phyloP scores from a whole-genome alignment of 2,888 invertebrate species.

The Agonopterix alstromeriana region DNA sequence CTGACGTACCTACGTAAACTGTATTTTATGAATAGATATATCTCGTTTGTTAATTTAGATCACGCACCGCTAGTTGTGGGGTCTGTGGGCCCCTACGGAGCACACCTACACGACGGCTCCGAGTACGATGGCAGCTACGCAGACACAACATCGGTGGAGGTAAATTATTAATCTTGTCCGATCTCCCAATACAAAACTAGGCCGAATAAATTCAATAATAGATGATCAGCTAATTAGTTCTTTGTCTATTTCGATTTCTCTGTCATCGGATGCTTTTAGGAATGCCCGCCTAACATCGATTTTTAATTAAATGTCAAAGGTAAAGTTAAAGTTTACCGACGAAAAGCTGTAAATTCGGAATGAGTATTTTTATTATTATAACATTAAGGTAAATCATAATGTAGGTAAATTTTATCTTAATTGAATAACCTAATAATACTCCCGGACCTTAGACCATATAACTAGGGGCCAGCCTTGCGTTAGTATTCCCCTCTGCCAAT shows the following conservation, averaged over 20 bases:
- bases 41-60: constrained; percentile 26
- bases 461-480: too few species aligned
- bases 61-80: constrained; percentile 83
- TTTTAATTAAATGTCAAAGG: constrained; percentile 39
- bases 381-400: constrained; percentile 19
- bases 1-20: too few species aligned
- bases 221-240: constrained; percentile 21
- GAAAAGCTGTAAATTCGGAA: constrained; percentile 39
- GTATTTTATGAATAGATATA: neutral
- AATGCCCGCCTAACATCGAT: constrained; percentile 28
- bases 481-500: too few species aligned
- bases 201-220: constrained; percentile 5
- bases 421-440: too few species aligned
- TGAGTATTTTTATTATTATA: constrained; percentile 41
- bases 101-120: constrained; percentile 91
- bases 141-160: constrained; percentile 78
- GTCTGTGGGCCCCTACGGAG: constrained; percentile 95
- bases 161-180: constrained; percentile 19
- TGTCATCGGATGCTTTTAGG: constrained; percentile 34
- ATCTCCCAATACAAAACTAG: constrained; percentile 3
- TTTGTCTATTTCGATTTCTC: constrained; percentile 30
- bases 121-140: constrained; percentile 94
- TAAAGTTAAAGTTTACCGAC: constrained; percentile 21
- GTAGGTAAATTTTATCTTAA: too few species aligned
- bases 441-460: too few species aligned